These are phyloP conservation scores for Lontra canadensis DNA, from an alignment of 2,113 vertebrate species.

Conservation along the genomic window DNA sequence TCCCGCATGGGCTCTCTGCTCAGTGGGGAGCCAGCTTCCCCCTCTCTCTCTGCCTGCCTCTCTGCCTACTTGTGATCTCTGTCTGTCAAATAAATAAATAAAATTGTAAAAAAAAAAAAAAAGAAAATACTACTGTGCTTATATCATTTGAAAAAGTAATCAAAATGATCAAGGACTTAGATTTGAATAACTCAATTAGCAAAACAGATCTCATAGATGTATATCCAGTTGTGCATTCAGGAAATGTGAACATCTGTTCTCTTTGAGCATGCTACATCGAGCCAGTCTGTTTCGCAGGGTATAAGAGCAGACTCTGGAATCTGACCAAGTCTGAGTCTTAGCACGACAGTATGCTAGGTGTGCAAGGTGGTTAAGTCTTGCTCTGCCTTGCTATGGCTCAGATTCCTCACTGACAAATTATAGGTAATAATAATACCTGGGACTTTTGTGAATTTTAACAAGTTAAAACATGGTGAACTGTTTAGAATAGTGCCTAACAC, in stretches of 20 bases:
- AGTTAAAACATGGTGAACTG: background rate
- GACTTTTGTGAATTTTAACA: background rate
- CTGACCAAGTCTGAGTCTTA: background rate
- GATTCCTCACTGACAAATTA: background rate
- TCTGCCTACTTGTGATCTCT: too few species aligned
- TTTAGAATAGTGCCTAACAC: background rate
- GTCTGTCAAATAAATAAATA: too few species aligned
- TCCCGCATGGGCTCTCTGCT: too few species aligned
- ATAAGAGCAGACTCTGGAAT: background rate
- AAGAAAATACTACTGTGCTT: slow-evolving; percentile 12
- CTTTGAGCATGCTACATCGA: background rate
- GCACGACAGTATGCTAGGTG: background rate
- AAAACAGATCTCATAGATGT: background rate
- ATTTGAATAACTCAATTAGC: background rate
- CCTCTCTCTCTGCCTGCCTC: too few species aligned
- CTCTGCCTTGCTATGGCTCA: background rate
- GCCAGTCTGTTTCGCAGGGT: background rate
- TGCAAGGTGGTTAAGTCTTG: background rate
- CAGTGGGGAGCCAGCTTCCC: too few species aligned
- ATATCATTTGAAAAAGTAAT: background rate
- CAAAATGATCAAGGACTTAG: slow-evolving; percentile 2
- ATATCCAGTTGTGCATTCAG: background rate
- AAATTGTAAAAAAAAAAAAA: too few species aligned
- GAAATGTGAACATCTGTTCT: background rate
- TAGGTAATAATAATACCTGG: background rate